A percentile compares a stretch with the other conserved stretches of the same genome.
Conservation (phyloP, 2,113 vertebrate genomes). For the Narcine bancroftii region DNA sequence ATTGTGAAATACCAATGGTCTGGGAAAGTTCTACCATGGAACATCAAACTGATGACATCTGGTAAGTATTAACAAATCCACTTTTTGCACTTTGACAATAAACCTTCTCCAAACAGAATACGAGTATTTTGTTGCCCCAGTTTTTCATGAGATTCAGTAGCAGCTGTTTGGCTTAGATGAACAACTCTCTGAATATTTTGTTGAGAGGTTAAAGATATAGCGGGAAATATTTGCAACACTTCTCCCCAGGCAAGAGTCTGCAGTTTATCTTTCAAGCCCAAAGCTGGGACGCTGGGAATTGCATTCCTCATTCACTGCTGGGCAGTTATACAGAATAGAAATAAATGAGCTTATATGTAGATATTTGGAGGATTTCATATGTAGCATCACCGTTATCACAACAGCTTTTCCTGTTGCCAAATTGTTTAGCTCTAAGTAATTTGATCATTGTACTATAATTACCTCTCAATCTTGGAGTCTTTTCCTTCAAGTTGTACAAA, state of each 20-base stretch:
- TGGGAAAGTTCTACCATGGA: background rate
- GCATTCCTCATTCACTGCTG: background rate
- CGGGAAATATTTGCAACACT: background rate
- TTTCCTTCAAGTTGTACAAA: background rate
- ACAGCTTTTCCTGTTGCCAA: background rate
- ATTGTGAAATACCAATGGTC: background rate
- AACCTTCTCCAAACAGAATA: background rate
- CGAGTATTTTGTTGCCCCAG: background rate
- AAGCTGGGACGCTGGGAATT: background rate
- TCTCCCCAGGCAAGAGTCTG: background rate
- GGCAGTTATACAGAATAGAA: background rate
- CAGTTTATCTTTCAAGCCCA: background rate
- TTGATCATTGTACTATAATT: background rate
- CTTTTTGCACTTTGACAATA: background rate
- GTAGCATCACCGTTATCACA: background rate
- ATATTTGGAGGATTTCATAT: background rate
- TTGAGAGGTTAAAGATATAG: slow-evolving; percentile 3
- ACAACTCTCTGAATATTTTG: background rate
- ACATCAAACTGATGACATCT: background rate
- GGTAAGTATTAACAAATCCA: background rate
- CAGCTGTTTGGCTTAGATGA: background rate
- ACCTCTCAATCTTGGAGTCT: background rate
- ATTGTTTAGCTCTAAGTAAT: background rate
- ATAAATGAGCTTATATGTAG: background rate
- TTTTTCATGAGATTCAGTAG: background rate